These are phyloP conservation scores for Psilopsiagon aurifrons DNA, from an alignment of 2,113 vertebrate species.

Conservation along the genomic window DNA sequence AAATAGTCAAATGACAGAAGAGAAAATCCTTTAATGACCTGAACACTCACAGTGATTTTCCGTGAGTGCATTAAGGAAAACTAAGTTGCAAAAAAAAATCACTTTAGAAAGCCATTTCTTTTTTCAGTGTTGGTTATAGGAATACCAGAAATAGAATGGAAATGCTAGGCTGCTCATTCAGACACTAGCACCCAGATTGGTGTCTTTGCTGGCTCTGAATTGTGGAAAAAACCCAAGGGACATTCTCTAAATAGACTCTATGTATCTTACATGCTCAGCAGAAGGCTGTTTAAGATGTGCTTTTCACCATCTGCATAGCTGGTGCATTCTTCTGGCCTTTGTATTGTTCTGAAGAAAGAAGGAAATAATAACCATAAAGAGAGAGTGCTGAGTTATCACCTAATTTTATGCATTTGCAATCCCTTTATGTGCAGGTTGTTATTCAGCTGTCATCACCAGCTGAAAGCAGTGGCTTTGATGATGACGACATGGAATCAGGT, in stretches of 20 bases:
- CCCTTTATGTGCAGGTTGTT: constrained; percentile 80
- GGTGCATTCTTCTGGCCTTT: not conserved
- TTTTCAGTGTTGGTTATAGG: not conserved
- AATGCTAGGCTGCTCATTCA: not conserved
- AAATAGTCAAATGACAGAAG: not conserved
- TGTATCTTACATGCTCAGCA: not conserved
- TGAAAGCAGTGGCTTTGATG: constrained; percentile 85
- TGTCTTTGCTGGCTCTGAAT: not conserved
- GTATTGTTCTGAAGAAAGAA: not conserved
- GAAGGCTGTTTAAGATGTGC: not conserved
- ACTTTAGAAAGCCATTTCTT: not conserved
- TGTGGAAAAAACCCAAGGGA: not conserved
- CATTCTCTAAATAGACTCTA: not conserved
- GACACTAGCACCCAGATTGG: not conserved
- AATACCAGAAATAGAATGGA: constrained; percentile 22
- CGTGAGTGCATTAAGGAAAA: not conserved
- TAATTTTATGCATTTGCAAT: constrained; percentile 15
- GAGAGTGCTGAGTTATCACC: not conserved
- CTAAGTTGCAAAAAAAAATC: not conserved
- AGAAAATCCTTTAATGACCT: not conserved
- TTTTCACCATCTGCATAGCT: not conserved
- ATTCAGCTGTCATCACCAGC: constrained; percentile 79
- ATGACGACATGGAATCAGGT: constrained; percentile 84
- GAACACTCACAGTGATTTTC: not conserved
- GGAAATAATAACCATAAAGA: not conserved